Evolutionary conservation across 1,140 invertebrate genomes (phyloP), one percentile per base, ranked within the genome.

Genomic region (Tetramorium simillimum): DNA sequence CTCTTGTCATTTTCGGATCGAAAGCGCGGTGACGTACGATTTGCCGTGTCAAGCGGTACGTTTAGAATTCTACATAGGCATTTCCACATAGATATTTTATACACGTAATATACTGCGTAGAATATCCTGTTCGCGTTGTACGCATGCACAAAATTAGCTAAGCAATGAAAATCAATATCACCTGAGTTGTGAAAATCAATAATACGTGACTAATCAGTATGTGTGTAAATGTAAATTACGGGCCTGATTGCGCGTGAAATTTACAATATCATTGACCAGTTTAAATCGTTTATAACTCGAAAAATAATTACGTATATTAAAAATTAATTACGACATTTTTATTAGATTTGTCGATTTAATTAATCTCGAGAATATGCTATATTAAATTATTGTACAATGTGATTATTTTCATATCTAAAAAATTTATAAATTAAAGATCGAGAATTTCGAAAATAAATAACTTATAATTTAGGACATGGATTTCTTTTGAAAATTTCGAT

Each of bases 141-240:
- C 10, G 16, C 62, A 67, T 24, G 65, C 37, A 46, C 33, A 65
- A 65, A 49, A 69, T 69, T 49, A 69, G 21, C 40, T 49, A 69
- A 69, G 40, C 21, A 69, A 16, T 69, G 65, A 14, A 49, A 69
- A 69, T 69, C 65, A 69, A 69, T 69, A 69, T 69, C 40, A 69
- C 21, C 65, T 49, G 65, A 69, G 40, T 69, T 49, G 65, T 14
- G 40, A 69, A 46, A 69, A 69, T 69, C 65, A 69, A 69, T 65
- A 65, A 65, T 69, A 46, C 40, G 18, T 69, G 21, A 46, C 65
- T 49, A 69, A 69, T 49, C 14, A 69, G 40, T 65, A 28, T 14
- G 21, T 10, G 14, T 49, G 40, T 69, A 69, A 69, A 69, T 5
- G 65, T 49, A 69, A 69, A 69, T 69, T 69, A 69, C 65, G 14